phyloP scores from a whole-genome alignment of 2,113 vertebrate species.

The Galbula dea region DNA sequence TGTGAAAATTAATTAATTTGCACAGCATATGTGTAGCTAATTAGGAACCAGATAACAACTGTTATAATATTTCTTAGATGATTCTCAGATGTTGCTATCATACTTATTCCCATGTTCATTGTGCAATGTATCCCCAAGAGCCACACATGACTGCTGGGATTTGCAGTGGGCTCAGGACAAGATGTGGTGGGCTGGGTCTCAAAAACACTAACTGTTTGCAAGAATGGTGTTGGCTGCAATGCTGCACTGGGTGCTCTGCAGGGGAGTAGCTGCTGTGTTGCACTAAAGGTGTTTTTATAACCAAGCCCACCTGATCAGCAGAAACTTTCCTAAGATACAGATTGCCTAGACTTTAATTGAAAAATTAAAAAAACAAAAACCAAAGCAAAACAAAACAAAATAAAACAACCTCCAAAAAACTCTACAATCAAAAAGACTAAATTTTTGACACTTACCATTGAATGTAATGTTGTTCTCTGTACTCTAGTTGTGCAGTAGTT shows the following conservation, averaged over 20 bases:
- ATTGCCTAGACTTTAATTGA: not conserved
- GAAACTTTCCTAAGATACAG: not conserved
- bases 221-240: not conserved
- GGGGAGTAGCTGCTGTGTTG: not conserved
- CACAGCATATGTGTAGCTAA: not conserved
- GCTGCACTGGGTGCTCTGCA: not conserved
- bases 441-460: not conserved
- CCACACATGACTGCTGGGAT: not conserved
- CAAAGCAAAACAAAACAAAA: too few relatives aligned
- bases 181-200: not conserved
- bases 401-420: not conserved
- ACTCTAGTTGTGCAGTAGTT: not conserved
- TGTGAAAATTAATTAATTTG: not conserved
- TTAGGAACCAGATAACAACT: not conserved
- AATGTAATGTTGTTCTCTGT: not conserved
- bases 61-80: not conserved
- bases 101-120: not conserved
- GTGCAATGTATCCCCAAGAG: not conserved
- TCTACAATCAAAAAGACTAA: not conserved
- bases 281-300: not conserved
- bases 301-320: not conserved
- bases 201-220: not conserved
- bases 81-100: not conserved
- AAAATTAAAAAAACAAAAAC: not conserved
- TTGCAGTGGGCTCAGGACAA: not conserved